Conservation (phyloP, 2,888 invertebrate species). For the Lathronympha strigana region DNA sequence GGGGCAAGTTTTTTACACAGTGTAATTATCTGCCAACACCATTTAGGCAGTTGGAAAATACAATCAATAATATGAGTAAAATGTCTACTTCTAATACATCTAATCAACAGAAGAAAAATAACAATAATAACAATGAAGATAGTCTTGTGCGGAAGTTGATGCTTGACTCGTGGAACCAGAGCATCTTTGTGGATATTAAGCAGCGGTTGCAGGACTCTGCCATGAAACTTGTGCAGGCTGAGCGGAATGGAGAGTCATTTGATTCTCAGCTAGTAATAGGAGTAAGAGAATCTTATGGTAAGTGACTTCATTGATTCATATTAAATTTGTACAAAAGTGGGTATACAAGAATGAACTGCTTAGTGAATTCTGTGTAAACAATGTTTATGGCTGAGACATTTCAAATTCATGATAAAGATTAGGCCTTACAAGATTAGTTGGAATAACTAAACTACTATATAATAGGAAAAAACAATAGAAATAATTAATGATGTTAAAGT, state of each 20-base stretch:
- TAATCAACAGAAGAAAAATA: conserved; percentile 77
- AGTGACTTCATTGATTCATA: conserved; percentile 52
- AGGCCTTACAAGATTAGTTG: too few relatives aligned
- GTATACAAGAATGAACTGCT: too few relatives aligned
- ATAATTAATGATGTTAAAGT: too few relatives aligned
- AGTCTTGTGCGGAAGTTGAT: conserved; percentile 97
- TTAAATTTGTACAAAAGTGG: too few relatives aligned
- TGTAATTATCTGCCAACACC: conserved; percentile 98
- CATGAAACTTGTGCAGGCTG: conserved; percentile 98
- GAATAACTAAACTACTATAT: too few relatives aligned
- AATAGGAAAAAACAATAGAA: too few relatives aligned
- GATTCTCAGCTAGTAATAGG: conserved; percentile 99
- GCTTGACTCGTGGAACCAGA: conserved; percentile 99
- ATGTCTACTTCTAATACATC: conserved; percentile 70
- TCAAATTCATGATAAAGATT: too few relatives aligned
- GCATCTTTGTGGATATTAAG: conserved; percentile 98
- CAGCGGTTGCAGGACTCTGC: conserved; percentile 96
- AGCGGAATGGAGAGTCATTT: conserved; percentile 98
- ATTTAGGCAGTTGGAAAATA: conserved; percentile 95
- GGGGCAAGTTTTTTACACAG: conserved; percentile 99
- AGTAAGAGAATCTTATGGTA: conserved; percentile 98
- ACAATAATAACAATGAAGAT: conserved; percentile 89
- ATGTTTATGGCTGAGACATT: too few relatives aligned
- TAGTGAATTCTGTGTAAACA: too few relatives aligned
- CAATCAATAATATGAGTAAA: conserved; percentile 86